These are phyloP conservation scores for Tetragnatha versicolor DNA, from an alignment of 1,140 invertebrate genomes.

Conservation along the genomic window DNA sequence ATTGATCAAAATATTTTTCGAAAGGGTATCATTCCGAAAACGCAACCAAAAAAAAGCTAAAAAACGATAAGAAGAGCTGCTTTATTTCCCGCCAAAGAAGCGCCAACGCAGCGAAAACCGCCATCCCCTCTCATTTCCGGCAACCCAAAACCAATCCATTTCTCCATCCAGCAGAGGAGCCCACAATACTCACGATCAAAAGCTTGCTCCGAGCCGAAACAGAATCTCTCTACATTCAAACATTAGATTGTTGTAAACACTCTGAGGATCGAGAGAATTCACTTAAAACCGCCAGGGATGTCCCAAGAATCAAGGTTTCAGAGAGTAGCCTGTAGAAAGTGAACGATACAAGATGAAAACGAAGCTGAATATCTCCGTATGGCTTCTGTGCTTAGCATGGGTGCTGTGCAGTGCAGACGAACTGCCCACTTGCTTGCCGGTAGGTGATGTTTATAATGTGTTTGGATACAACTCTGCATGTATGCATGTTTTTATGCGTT, in stretches of 20 bases:
- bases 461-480: no score
- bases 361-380: not conserved
- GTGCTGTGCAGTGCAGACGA: conserved; percentile 38
- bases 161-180: not conserved
- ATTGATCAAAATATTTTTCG: no score
- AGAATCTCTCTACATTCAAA: no score
- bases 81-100: not conserved
- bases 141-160: conserved; percentile 36
- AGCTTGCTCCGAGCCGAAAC: not conserved
- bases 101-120: not conserved
- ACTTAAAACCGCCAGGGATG: not conserved
- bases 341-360: no score
- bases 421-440: conserved; percentile 47
- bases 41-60: no score
- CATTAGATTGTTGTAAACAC: no score
- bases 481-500: no score
- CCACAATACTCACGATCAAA: not conserved
- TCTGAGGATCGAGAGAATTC: no score
- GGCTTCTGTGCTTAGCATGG: conserved; percentile 21
- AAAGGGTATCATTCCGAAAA: no score
- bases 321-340: not conserved
- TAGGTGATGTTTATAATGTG: conserved; percentile 24
- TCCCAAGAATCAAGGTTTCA: not conserved
- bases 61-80: no score
- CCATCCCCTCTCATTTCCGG: not conserved